These are phyloP conservation scores for Gisinianus flammeolus DNA, from an alignment of 2,888 invertebrate genomes.

Conservation along the genomic window DNA sequence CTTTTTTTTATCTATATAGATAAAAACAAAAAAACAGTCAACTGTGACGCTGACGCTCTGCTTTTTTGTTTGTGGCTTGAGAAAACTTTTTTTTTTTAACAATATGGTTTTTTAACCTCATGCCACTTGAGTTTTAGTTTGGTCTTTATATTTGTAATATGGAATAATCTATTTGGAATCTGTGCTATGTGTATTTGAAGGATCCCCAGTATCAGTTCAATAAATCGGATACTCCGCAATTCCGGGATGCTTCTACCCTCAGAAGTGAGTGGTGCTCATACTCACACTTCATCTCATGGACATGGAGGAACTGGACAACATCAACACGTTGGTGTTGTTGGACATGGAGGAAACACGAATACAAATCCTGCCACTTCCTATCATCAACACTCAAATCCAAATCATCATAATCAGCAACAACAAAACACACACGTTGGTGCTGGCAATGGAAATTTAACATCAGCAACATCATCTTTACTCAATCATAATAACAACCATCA, in stretches of 20 bases:
- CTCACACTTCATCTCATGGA: neutral
- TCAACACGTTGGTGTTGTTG: neutral
- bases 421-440: neutral
- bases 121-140: too few relatives aligned
- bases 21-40: too few relatives aligned
- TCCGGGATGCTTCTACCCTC: conserved; percentile 66
- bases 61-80: too few relatives aligned
- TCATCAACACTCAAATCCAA: neutral
- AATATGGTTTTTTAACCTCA: too few relatives aligned
- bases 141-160: too few relatives aligned
- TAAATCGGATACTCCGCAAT: conserved; percentile 89
- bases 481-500: neutral
- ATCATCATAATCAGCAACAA: conserved; percentile 9
- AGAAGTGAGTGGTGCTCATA: conserved; percentile 17
- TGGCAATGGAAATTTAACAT: neutral
- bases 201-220: conserved; percentile 92
- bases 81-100: too few relatives aligned
- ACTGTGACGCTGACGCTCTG: too few relatives aligned
- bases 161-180: too few relatives aligned
- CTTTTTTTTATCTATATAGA: too few relatives aligned
- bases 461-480: too few relatives aligned
- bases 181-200: conserved; percentile 56
- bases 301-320: neutral
- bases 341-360: neutral
- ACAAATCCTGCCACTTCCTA: neutral